Percentiles rank a stretch among this genome's conserved stretches.
These are phyloP conservation scores for Montipora cactus DNA, from an alignment of 64 coral and sea anemone genomes.

Conservation along the genomic window DNA sequence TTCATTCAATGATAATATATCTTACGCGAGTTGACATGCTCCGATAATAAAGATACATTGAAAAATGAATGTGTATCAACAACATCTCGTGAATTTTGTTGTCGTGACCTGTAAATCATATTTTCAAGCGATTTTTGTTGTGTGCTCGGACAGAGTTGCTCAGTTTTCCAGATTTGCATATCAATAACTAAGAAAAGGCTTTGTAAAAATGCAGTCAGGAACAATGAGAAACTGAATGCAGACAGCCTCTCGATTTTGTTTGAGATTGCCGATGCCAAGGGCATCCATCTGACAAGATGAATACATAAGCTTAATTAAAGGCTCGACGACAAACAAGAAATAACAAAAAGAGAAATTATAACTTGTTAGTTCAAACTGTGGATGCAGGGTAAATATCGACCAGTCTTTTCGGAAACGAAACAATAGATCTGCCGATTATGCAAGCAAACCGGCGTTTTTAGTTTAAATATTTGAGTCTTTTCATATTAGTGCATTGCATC, in stretches of 20 bases:
- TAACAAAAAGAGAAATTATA: constrained; percentile 28
- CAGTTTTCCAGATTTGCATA: too few relatives aligned
- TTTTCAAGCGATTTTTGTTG: too few relatives aligned
- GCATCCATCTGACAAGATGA: not conserved
- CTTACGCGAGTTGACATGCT: too few relatives aligned
- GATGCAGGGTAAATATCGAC: constrained; percentile 18
- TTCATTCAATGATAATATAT: too few relatives aligned
- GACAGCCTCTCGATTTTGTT: not conserved
- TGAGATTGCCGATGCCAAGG: not conserved
- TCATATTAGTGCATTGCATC: not conserved
- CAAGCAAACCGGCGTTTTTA: not conserved
- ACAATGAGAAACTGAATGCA: not conserved
- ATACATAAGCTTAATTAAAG: not conserved
- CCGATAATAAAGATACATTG: too few relatives aligned
- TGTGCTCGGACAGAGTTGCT: too few relatives aligned
- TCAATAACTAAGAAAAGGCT: too few relatives aligned
- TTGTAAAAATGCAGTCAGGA: too few relatives aligned
- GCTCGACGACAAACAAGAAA: not conserved
- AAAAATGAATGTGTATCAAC: not conserved
- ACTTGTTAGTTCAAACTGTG: constrained; percentile 11
- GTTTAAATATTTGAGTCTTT: not conserved
- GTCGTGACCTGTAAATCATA: not conserved
- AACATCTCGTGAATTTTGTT: not conserved
- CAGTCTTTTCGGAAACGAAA: not conserved
- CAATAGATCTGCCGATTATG: not conserved